Evolutionary conservation across 2,888 invertebrate species (phyloP).

Genomic region (Mycalesis mineus): DNA sequence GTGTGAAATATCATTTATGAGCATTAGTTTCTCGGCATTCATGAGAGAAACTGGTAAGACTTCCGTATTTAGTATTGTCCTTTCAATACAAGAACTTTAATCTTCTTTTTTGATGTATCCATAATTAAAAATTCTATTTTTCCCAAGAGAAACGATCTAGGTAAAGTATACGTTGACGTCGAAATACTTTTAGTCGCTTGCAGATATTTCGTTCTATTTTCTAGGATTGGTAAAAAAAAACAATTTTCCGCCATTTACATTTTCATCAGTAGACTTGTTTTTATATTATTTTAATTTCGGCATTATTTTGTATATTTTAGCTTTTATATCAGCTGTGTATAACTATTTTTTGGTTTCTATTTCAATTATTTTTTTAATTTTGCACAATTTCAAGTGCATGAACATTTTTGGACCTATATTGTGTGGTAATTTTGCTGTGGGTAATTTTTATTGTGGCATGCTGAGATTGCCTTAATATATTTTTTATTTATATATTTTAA

Average conservation of each 20-base stretch:
- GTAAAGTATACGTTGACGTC: too few species aligned
- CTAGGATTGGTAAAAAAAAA: too few species aligned
- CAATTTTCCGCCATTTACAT: too few species aligned
- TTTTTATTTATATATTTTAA: not conserved
- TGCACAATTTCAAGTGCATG: not conserved
- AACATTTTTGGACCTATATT: not conserved
- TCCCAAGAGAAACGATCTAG: not conserved
- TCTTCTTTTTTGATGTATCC: not conserved
- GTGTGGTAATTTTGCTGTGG: not conserved
- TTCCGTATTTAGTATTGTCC: not conserved
- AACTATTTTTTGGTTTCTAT: not conserved
- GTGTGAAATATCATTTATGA: constrained; percentile 9
- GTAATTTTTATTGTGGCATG: not conserved
- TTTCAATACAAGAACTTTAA: not conserved
- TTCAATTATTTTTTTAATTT: not conserved
- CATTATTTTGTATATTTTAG: not conserved
- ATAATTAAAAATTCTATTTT: not conserved
- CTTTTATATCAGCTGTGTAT: not conserved
- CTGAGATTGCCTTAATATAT: not conserved
- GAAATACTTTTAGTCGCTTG: too few species aligned
- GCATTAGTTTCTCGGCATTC: constrained; percentile 9
- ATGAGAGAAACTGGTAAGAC: not conserved
- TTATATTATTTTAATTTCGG: not conserved
- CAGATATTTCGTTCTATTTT: too few species aligned
- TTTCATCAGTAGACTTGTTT: not conserved